Evolutionary conservation across 2,113 vertebrate species (phyloP).

Genomic region (Pteronura brasiliensis): DNA sequence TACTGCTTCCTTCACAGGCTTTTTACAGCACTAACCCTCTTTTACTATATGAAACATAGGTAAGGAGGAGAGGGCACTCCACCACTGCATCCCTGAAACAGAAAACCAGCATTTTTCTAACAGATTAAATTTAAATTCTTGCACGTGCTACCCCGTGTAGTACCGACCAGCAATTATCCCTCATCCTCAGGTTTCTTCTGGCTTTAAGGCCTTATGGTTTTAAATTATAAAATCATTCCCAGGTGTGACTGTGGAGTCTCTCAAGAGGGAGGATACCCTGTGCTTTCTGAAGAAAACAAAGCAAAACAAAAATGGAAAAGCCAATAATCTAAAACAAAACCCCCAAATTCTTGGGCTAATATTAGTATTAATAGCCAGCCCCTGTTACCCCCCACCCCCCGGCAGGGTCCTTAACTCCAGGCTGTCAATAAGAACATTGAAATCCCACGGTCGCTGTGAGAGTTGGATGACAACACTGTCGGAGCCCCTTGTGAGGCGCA

Average conservation of each 20-base stretch:
- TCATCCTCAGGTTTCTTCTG: background rate
- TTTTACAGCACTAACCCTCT: background rate
- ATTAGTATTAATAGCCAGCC: background rate
- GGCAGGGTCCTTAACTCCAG: background rate
- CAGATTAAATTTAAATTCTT: background rate
- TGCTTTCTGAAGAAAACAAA: background rate
- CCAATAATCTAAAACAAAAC: background rate
- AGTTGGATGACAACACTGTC: background rate
- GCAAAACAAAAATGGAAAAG: background rate
- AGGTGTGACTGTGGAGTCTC: background rate
- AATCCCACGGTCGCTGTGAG: background rate
- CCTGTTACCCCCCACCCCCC: background rate
- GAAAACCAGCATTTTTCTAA: background rate
- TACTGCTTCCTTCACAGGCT: background rate
- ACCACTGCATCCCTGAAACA: background rate
- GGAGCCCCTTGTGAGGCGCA: background rate
- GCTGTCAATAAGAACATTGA: background rate
- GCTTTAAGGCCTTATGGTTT: background rate
- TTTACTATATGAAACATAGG: background rate
- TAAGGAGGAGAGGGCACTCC: background rate
- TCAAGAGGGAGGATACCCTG: background rate
- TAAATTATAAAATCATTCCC: conserved; percentile 31
- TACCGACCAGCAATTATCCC: background rate
- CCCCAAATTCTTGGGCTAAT: background rate
- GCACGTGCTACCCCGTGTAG: accelerated